Evolutionary conservation across 2,113 vertebrate genomes (phyloP).

Genomic region (Brachypodius melanocephalos): DNA sequence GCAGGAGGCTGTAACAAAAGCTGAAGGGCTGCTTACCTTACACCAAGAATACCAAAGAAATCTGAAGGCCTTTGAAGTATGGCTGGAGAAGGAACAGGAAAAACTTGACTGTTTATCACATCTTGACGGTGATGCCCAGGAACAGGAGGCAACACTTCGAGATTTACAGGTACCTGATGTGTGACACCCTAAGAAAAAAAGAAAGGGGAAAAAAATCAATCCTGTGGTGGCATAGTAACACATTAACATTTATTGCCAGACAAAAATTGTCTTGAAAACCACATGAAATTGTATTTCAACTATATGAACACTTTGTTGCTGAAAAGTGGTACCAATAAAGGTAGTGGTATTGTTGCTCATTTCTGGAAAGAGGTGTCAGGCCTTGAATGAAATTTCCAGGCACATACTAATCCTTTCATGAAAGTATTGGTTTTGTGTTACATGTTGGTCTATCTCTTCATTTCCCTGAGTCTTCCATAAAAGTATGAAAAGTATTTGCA

Average conservation of each 20-base stretch:
- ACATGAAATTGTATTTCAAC: neutral
- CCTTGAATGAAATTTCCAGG: neutral
- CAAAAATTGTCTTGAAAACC: neutral
- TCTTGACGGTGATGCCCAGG: constrained; percentile 80
- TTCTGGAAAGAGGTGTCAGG: neutral
- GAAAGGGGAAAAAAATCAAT: neutral
- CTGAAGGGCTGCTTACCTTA: constrained; percentile 83
- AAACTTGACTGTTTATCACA: constrained; percentile 79
- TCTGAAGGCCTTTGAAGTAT: constrained; percentile 89
- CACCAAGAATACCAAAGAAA: constrained; percentile 92
- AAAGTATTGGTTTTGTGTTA: neutral
- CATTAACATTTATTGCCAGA: neutral
- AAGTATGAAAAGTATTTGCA: neutral
- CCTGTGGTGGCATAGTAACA: neutral
- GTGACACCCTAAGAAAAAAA: neutral
- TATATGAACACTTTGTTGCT: neutral
- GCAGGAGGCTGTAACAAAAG: constrained; percentile 84
- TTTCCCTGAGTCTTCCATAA: neutral
- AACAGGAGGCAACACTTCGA: constrained; percentile 80
- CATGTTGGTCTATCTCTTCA: neutral
- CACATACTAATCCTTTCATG: neutral
- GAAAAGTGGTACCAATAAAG: neutral
- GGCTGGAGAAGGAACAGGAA: constrained; percentile 90
- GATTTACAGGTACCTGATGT: constrained; percentile 82
- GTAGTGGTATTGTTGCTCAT: neutral